Percentiles rank a stretch among this genome's conserved stretches.
Conservation (phyloP, 2,888 invertebrate genomes). For the Phania funesta region DNA sequence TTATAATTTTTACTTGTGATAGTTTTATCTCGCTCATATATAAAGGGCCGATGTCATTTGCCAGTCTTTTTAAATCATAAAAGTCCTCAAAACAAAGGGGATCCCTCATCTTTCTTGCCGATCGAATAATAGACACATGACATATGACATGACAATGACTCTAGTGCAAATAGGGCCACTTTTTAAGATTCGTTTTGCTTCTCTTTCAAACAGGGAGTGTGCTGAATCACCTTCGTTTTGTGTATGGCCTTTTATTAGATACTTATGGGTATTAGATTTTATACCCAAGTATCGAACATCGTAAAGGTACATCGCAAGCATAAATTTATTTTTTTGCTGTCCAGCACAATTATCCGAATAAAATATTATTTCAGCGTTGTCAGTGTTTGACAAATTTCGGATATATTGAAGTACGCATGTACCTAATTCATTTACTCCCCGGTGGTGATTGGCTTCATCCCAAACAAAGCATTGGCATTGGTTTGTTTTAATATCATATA, state of each 20-base stretch:
- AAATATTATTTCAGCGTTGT: slow-evolving; percentile 22
- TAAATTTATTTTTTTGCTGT: slow-evolving; percentile 58
- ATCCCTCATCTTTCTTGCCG: slow-evolving; percentile 10
- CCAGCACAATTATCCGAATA: slow-evolving; percentile 39
- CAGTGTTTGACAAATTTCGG: slow-evolving; percentile 17
- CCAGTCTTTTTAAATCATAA: slow-evolving; percentile 18
- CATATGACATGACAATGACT: no score
- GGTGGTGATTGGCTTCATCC: slow-evolving; percentile 20
- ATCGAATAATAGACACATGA: slow-evolving; percentile 16
- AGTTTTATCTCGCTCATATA: slow-evolving; percentile 49
- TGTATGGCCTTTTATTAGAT: slow-evolving; percentile 23
- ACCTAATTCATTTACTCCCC: slow-evolving; percentile 28
- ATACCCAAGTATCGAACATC: slow-evolving; percentile 57
- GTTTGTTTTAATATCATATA: slow-evolving; percentile 53
- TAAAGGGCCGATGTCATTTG: slow-evolving; percentile 44
- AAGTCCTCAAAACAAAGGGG: slow-evolving; percentile 14
- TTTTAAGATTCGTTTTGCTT: not conserved
- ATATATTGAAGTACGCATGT: slow-evolving; percentile 21
- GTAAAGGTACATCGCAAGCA: slow-evolving; percentile 61
- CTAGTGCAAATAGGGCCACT: slow-evolving; percentile 7
- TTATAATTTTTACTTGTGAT: slow-evolving; percentile 40
- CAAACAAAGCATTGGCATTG: slow-evolving; percentile 40
- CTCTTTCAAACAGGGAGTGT: not conserved
- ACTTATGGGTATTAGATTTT: slow-evolving; percentile 42
- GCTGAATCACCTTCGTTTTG: slow-evolving; percentile 4